Evolutionary conservation across 2,888 invertebrate genomes (phyloP).

Genomic region (Drosophila tripunctata): DNA sequence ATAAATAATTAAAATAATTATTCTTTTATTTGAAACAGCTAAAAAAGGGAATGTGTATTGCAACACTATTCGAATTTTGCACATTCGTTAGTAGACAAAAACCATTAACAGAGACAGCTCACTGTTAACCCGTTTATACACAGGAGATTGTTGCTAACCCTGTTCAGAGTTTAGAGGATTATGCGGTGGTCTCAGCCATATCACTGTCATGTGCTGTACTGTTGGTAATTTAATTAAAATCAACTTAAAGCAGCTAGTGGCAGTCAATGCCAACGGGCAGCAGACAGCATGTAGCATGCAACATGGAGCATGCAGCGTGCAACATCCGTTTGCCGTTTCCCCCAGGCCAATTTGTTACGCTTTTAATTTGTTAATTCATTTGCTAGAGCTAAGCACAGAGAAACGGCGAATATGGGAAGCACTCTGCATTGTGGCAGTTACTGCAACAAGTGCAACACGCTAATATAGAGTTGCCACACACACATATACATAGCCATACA

Average conservation of each 20-base stretch:
- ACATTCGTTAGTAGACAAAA: conserved; percentile 2
- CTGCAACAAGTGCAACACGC: conserved; percentile 59
- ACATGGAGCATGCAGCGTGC: conserved; percentile 43
- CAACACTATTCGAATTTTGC: conserved; percentile 2
- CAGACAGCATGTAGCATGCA: conserved; percentile 13
- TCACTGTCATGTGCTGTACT: conserved; percentile 57
- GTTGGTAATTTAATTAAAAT: conserved; percentile 74
- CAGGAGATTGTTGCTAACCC: neutral
- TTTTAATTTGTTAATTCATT: conserved; percentile 78
- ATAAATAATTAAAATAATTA: too few species aligned
- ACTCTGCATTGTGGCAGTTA: conserved; percentile 33
- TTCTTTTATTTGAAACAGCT: too few species aligned
- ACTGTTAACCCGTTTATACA: neutral
- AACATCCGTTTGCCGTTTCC: conserved; percentile 33
- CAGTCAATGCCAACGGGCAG: conserved; percentile 26
- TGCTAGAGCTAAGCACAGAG: conserved; percentile 41
- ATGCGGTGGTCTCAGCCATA: conserved; percentile 33
- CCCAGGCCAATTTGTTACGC: conserved; percentile 70
- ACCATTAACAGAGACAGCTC: conserved; percentile 15
- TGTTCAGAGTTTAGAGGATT: conserved; percentile 3
- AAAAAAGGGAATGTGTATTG: too few species aligned
- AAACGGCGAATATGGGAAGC: conserved; percentile 6
- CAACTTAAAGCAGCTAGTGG: conserved; percentile 61
- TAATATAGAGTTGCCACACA: conserved; percentile 44
- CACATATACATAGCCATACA: conserved; percentile 9